phyloP scores from a whole-genome alignment of 2,797 vertebrate species.

The Aplochiton taeniatus region DNA sequence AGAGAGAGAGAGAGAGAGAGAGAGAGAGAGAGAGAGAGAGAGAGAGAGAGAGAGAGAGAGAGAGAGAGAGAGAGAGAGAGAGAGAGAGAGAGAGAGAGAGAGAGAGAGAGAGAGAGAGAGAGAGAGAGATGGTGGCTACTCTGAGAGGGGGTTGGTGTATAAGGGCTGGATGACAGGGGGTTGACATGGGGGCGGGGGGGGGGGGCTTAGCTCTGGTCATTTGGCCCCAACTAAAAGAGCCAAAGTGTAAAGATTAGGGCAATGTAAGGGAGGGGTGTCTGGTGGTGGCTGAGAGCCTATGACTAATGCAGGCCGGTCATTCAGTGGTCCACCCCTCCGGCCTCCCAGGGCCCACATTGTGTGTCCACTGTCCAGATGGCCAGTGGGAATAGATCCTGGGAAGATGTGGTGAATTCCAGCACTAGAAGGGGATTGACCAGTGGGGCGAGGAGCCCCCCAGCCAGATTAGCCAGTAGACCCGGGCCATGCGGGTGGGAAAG shows the following conservation, averaged over 20 bases:
- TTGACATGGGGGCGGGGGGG: slow-evolving; percentile 32
- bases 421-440: not conserved
- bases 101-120: slow-evolving; percentile 61
- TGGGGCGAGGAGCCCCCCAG: slow-evolving; percentile 27
- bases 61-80: slow-evolving; percentile 41
- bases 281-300: slow-evolving; percentile 79
- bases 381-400: slow-evolving; percentile 78
- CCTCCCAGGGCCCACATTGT: slow-evolving; percentile 70
- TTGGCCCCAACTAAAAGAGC: slow-evolving; percentile 64
- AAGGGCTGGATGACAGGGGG: too few relatives aligned
- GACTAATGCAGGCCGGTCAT: slow-evolving; percentile 78
- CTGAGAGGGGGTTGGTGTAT: too few relatives aligned
- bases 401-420: slow-evolving; percentile 69
- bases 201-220: slow-evolving; percentile 51
- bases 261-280: slow-evolving; percentile 27
- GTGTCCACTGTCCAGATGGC: slow-evolving; percentile 83
- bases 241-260: slow-evolving; percentile 71
- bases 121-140: slow-evolving; percentile 28
- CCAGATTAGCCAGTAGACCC: slow-evolving; percentile 33
- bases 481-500: slow-evolving; percentile 43
- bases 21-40: slow-evolving; percentile 52
- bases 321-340: slow-evolving; percentile 30
- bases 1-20: slow-evolving; percentile 74
- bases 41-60: not conserved
- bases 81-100: slow-evolving; percentile 72